phyloP scores from a whole-genome alignment of 1,140 invertebrate genomes.

The Caenorhabditis briggsae region DNA sequence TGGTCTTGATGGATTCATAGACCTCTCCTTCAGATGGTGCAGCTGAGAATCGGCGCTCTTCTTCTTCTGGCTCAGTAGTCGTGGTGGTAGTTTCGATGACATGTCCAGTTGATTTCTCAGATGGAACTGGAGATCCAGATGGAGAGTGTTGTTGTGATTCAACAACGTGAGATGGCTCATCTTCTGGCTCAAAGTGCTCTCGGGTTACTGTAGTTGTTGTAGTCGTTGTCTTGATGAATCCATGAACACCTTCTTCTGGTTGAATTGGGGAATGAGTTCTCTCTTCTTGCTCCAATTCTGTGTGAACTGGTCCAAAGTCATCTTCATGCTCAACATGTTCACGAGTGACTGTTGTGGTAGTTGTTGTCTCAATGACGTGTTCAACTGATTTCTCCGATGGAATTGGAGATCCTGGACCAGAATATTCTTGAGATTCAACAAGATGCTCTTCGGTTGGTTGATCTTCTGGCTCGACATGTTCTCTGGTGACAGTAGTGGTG shows the following conservation, averaged over 20 bases:
- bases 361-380: constrained; percentile 26
- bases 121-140: constrained; percentile 16
- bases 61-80: not conserved
- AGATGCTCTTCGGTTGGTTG: not conserved
- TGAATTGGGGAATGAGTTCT: constrained; percentile 10
- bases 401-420: not conserved
- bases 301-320: not conserved
- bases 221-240: constrained; percentile 13
- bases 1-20: not conserved
- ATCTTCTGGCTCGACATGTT: constrained; percentile 45
- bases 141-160: not conserved
- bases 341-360: not conserved
- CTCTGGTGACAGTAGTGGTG: not conserved
- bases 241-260: constrained; percentile 16
- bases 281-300: too few species aligned
- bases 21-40: constrained; percentile 7
- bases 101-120: constrained; percentile 3
- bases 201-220: not conserved
- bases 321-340: constrained; percentile 24
- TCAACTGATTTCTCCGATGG: constrained; percentile 37
- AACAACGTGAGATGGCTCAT: not conserved
- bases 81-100: not conserved
- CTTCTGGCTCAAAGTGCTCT: not conserved
- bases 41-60: not conserved
- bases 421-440: constrained; percentile 21